Evolutionary conservation across 2,888 invertebrate genomes (phyloP).

Genomic region (Pseudococcus viburni): DNA sequence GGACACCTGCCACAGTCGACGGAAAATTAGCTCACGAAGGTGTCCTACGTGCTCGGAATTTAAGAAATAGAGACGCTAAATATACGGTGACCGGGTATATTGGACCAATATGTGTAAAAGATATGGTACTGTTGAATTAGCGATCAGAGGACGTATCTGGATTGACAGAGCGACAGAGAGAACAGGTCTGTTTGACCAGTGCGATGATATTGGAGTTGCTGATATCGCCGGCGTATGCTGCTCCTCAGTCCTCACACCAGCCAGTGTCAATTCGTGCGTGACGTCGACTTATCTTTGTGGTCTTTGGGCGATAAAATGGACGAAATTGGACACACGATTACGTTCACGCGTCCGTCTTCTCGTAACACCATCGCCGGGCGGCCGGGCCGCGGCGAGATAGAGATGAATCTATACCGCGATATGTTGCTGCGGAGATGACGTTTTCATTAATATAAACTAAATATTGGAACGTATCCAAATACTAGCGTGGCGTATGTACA

Average conservation of each 20-base stretch:
- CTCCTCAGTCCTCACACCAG: background rate
- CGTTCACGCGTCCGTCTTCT: background rate
- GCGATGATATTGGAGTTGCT: no score
- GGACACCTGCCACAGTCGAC: background rate
- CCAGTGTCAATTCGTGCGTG: background rate
- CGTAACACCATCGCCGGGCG: background rate
- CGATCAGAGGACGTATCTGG: background rate
- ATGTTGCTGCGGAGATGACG: background rate
- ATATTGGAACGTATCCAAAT: constrained; percentile 57
- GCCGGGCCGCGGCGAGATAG: background rate
- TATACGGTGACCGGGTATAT: background rate
- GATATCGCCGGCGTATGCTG: background rate
- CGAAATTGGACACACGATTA: constrained; percentile 10
- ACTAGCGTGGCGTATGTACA: background rate
- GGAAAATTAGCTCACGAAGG: background rate
- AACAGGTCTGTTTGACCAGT: background rate
- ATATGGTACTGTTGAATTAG: background rate
- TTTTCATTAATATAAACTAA: constrained; percentile 57
- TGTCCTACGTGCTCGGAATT: background rate
- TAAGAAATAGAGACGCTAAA: background rate
- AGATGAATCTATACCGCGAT: background rate
- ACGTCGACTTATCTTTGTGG: background rate
- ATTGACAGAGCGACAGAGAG: background rate
- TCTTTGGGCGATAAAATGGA: background rate
- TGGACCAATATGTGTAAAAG: no score